Conservation (phyloP, 2,888 invertebrate species). For the Salticus scenicus region DNA sequence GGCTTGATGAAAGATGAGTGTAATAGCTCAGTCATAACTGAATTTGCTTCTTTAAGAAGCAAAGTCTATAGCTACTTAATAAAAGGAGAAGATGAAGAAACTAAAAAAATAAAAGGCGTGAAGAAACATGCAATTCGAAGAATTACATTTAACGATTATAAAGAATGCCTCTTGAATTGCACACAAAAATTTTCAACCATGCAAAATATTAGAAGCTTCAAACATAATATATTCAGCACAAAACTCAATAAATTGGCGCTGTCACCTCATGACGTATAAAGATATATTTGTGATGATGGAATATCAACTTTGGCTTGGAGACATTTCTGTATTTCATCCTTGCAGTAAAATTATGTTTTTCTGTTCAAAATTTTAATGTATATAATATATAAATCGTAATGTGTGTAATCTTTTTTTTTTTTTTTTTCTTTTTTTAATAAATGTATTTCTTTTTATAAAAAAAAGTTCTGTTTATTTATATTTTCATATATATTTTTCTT, state of each 20-base stretch:
- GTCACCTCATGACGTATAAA: slow-evolving; percentile 8
- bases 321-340: neutral
- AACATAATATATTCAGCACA: neutral
- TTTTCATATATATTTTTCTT: too few relatives aligned
- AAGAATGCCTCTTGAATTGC: neutral
- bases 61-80: slow-evolving; percentile 22
- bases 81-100: neutral
- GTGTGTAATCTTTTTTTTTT: too few relatives aligned
- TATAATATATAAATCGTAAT: too few relatives aligned
- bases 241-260: slow-evolving; percentile 11
- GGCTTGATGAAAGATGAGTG: slow-evolving; percentile 73
- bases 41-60: neutral
- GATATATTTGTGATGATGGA: neutral
- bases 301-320: slow-evolving; percentile 11
- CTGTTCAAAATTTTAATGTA: too few relatives aligned
- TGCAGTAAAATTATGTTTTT: too few relatives aligned
- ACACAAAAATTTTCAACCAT: neutral
- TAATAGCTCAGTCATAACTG: slow-evolving; percentile 11
- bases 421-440: too few relatives aligned
- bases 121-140: neutral
- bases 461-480: too few relatives aligned
- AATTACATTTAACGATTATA: neutral
- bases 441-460: too few relatives aligned
- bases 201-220: neutral
- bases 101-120: neutral